phyloP scores from a whole-genome alignment of 1,140 invertebrate genomes.

The Hypsibius dujardini region DNA sequence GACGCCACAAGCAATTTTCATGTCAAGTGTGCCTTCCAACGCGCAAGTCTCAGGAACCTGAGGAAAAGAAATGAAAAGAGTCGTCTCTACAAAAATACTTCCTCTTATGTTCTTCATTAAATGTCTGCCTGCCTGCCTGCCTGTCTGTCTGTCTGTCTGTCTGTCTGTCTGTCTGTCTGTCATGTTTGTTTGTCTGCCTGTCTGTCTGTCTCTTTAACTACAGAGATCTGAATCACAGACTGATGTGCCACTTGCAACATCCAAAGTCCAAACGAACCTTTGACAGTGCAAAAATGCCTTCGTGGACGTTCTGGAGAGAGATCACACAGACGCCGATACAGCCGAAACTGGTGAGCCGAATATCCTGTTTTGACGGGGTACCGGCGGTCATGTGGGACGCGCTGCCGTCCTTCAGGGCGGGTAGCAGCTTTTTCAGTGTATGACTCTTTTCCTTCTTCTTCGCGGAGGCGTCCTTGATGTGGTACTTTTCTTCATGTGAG shows the following conservation, averaged over 20 bases:
- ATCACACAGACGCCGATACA: neutral
- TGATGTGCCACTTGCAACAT: too few species aligned
- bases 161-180: too few species aligned
- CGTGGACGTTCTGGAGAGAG: constrained; percentile 5
- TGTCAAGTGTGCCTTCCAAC: neutral
- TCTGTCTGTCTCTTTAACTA: too few species aligned
- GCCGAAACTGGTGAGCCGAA: neutral
- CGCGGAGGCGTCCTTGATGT: neutral
- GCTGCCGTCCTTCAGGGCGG: neutral
- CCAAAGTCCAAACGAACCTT: too few species aligned
- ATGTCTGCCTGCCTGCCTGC: too few species aligned
- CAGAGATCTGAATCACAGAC: too few species aligned
- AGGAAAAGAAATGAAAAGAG: neutral
- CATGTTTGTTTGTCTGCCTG: too few species aligned
- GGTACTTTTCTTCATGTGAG: constrained; percentile 12
- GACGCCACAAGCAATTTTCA: neutral
- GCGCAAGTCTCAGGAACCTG: neutral
- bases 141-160: too few species aligned
- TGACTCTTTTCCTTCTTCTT: neutral
- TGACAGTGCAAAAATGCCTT: neutral
- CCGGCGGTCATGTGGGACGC: neutral
- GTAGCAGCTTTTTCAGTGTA: constrained; percentile 2
- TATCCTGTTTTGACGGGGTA: neutral
- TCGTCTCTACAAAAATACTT: neutral
- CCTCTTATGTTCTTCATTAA: too few species aligned